Percentiles rank a stretch among this genome's conserved stretches.
These are phyloP conservation scores for Gymnarchus niloticus DNA, from an alignment of 2,113 vertebrate species.

Conservation along the genomic window DNA sequence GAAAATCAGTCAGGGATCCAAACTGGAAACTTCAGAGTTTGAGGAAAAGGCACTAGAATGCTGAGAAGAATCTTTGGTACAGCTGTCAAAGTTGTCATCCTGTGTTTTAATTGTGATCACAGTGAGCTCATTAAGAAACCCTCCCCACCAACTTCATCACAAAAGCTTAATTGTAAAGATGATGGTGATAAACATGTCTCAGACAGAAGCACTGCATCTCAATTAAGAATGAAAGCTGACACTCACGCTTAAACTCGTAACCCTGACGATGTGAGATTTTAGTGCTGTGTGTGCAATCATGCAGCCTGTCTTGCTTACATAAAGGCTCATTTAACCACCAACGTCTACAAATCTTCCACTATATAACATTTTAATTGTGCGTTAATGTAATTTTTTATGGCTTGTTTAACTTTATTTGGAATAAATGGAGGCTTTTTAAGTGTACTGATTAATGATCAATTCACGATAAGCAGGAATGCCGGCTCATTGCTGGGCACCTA, in stretches of 20 bases:
- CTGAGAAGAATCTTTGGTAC: neutral
- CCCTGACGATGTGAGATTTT: neutral
- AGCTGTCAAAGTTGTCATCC: neutral
- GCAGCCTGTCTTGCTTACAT: neutral
- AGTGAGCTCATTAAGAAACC: neutral
- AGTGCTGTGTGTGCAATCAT: neutral
- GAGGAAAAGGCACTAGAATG: too few species aligned
- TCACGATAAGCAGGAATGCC: neutral
- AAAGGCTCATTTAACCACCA: neutral
- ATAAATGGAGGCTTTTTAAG: neutral
- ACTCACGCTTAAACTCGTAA: neutral
- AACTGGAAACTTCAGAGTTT: neutral
- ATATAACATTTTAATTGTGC: neutral
- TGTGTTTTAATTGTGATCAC: neutral
- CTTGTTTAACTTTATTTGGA: neutral
- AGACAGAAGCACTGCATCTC: neutral
- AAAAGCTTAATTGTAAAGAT: neutral
- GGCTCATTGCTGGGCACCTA: neutral
- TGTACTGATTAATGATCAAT: neutral
- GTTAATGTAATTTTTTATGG: slow-evolving; percentile 5
- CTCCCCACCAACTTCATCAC: neutral
- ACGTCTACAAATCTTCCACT: neutral
- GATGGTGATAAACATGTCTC: neutral
- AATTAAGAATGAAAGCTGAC: neutral
- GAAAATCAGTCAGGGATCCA: neutral